These are phyloP conservation scores for Drosophila elegans DNA, from an alignment of 1,140 invertebrate species.

Conservation along the genomic window DNA sequence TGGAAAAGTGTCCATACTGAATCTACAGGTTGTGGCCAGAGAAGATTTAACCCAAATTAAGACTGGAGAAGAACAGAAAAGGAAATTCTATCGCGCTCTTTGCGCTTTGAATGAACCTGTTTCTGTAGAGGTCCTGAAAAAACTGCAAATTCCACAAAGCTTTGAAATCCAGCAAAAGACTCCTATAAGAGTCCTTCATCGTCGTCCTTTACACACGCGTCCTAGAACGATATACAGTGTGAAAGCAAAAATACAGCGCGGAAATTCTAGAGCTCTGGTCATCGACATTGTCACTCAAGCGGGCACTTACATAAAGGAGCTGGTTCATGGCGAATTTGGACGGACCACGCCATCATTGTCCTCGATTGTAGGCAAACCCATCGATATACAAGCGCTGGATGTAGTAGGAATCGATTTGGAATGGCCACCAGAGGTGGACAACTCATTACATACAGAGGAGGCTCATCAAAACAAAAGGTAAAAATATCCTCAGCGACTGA, in stretches of 20 bases:
- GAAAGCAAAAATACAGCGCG: conserved; percentile 85
- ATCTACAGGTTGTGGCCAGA: conserved; percentile 89
- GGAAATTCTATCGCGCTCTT: conserved; percentile 93
- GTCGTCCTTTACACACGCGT: conserved; percentile 89
- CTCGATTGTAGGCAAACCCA: conserved; percentile 87
- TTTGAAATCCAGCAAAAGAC: conserved; percentile 90
- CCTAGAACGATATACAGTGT: conserved; percentile 88
- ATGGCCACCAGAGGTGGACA: conserved; percentile 87
- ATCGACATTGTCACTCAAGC: conserved; percentile 93
- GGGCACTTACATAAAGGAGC: conserved; percentile 98
- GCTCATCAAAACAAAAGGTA: no score
- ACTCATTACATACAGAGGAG: conserved; percentile 15
- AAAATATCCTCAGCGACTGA: no score
- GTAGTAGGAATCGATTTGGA: conserved; percentile 89
- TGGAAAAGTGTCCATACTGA: conserved; percentile 87
- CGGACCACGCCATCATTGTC: conserved; percentile 90
- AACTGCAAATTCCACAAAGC: conserved; percentile 86
- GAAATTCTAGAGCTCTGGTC: conserved; percentile 87
- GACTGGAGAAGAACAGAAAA: conserved; percentile 93
- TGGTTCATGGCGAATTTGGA: conserved; percentile 97
- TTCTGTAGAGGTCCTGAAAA: conserved; percentile 86
- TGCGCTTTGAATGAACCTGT: conserved; percentile 86
- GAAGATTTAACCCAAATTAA: conserved; percentile 91
- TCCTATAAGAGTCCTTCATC: conserved; percentile 93
- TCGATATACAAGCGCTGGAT: conserved; percentile 91